A percentile compares a stretch with the other conserved stretches of the same genome.
phyloP scores from a whole-genome alignment of 2,797 vertebrate species.

The Rhynchonycteris naso region DNA sequence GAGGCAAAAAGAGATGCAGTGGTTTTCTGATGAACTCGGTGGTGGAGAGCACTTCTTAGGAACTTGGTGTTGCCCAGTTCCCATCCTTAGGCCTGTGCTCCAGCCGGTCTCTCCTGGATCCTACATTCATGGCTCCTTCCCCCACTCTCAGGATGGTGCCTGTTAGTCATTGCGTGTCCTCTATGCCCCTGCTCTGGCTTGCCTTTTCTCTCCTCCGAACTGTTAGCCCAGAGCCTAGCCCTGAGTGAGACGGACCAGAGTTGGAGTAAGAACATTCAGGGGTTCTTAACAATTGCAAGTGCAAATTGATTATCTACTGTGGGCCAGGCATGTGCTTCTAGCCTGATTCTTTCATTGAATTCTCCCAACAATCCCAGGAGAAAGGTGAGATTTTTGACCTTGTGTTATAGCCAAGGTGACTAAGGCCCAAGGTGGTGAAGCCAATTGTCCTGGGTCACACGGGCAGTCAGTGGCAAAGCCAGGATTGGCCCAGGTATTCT shows the following conservation, averaged over 20 bases:
- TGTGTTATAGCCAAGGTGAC: neutral
- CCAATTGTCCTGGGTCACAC: neutral
- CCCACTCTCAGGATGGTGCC: rapidly evolving
- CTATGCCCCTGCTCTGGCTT: neutral
- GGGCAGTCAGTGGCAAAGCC: too few relatives aligned
- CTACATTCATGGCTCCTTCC: neutral
- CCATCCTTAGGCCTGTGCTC: neutral
- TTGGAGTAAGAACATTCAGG: neutral
- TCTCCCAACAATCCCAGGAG: neutral
- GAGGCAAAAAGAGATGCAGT: slow-evolving; percentile 59
- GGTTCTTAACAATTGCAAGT: neutral
- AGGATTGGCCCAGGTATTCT: neutral
- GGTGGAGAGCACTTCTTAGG: neutral
- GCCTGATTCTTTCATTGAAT: neutral
- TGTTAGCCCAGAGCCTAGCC: neutral
- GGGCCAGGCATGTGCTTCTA: neutral
- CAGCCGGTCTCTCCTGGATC: neutral
- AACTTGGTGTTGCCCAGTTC: neutral
- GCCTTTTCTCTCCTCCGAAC: neutral
- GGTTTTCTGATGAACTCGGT: slow-evolving; percentile 54
- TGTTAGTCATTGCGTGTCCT: neutral
- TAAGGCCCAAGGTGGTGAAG: neutral
- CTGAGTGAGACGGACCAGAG: neutral
- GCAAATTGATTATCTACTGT: neutral
- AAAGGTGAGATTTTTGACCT: neutral